phyloP scores from a whole-genome alignment of 2,113 vertebrate genomes.

The Mus musculus region GRCm39 chr9:113803001-113803500 shows the following conservation, averaged over 20 bases:
- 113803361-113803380: background rate
- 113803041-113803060: too few species aligned
- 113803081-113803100: background rate
- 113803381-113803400: background rate
- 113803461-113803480: background rate
- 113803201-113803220: background rate
- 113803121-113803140: background rate
- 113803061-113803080: background rate
- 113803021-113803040: background rate
- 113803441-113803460: background rate
- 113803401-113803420: background rate
- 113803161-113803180: too few species aligned
- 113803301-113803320: background rate
- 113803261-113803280: background rate
- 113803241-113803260: background rate
- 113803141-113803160: background rate
- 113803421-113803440: background rate
- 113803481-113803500: background rate
- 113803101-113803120: background rate
- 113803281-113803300: background rate
- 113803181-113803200: accelerated
- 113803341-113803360: background rate
- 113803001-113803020: background rate
- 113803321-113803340: background rate
- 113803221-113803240: background rate